phyloP scores from a whole-genome alignment of 2,888 invertebrate genomes.

The Meiosimyza decipiens region DNA sequence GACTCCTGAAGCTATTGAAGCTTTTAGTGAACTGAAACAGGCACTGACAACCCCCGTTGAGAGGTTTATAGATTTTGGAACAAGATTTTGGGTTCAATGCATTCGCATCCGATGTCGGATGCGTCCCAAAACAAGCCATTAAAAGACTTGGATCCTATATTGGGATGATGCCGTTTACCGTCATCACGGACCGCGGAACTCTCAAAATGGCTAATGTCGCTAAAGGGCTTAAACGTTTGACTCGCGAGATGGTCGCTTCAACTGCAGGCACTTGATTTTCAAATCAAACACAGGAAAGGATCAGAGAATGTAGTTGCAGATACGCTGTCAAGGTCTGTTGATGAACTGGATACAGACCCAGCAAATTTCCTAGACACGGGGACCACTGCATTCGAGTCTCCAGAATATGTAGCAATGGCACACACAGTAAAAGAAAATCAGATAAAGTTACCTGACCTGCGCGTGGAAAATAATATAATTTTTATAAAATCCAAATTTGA shows the following conservation, averaged over 20 bases:
- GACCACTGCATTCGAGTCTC: background rate
- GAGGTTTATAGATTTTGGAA: constrained; percentile 28
- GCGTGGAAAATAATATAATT: constrained; percentile 11
- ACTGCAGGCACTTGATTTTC: constrained; percentile 45
- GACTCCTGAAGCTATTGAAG: background rate
- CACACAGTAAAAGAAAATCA: constrained; percentile 1
- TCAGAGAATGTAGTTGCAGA: constrained; percentile 47
- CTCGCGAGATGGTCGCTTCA: constrained; percentile 47
- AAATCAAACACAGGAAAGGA: constrained; percentile 46
- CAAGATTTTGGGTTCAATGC: constrained; percentile 35
- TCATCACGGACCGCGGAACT: constrained; percentile 47
- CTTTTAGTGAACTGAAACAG: constrained; percentile 19
- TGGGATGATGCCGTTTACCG: too few relatives aligned
- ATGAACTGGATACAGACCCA: constrained; percentile 6
- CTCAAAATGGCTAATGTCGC: constrained; percentile 30
- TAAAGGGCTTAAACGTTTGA: constrained; percentile 46
- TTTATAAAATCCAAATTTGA: background rate
- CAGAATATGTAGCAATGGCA: background rate
- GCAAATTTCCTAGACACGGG: background rate
- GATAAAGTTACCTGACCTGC: constrained; percentile 24
- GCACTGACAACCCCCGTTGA: constrained; percentile 14
- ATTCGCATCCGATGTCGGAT: constrained; percentile 36
- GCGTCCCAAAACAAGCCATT: too few relatives aligned
- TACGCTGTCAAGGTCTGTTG: constrained; percentile 42
- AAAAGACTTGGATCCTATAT: too few relatives aligned